Percentiles rank a stretch among this genome's conserved stretches.
These are phyloP conservation scores for Takifugu bimaculatus DNA, from an alignment of 2,113 vertebrate species.

Conservation along the genomic window DNA sequence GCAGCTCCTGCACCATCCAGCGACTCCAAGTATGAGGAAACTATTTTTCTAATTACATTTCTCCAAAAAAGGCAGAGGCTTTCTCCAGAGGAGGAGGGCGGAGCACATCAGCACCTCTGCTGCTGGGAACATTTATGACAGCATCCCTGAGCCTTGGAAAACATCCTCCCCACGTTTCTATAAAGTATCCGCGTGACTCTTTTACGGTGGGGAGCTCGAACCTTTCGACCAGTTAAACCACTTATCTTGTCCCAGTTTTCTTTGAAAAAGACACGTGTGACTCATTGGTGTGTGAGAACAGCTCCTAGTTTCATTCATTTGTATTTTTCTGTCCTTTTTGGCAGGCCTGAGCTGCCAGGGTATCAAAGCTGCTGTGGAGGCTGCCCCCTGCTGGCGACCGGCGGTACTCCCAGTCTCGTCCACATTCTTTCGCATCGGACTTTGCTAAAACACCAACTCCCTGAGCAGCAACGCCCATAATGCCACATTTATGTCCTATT, in stretches of 20 bases:
- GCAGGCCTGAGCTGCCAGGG: neutral
- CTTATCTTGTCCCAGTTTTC: neutral
- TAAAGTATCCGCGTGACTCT: neutral
- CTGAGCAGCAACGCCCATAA: no score
- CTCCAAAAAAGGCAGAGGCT: slow-evolving; percentile 30
- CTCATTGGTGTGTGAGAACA: neutral
- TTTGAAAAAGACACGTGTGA: neutral
- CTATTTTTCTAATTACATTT: slow-evolving; percentile 5
- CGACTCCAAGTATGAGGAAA: no score
- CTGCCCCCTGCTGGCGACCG: no score
- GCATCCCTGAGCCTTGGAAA: slow-evolving; percentile 1
- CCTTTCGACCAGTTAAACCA: neutral
- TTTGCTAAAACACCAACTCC: no score
- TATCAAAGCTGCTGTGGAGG: neutral
- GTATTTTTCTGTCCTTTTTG: neutral
- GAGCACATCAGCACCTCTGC: neutral
- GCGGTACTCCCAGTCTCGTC: no score
- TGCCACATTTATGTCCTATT: no score
- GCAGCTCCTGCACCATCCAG: neutral
- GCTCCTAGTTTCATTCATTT: no score
- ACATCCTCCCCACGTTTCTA: neutral
- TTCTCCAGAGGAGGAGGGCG: neutral
- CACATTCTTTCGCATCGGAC: no score
- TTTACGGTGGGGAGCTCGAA: neutral
- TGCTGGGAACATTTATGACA: slow-evolving; percentile 52